Conservation (phyloP, 2,797 vertebrate genomes). For the Valencia hispanica region DNA sequence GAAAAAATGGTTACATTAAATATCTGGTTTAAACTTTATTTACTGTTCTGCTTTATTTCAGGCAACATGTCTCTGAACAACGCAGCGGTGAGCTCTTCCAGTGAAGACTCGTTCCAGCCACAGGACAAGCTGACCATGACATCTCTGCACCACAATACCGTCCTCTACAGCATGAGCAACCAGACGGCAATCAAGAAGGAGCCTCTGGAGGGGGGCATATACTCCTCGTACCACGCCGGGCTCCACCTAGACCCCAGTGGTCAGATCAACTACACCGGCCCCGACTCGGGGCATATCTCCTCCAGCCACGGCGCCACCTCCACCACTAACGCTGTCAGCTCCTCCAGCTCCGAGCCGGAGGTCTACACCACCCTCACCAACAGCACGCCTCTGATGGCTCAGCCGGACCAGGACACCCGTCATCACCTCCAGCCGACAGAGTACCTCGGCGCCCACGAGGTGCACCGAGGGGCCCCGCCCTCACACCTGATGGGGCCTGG, state of each 20-base stretch:
- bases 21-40: slow-evolving; percentile 6
- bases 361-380: slow-evolving; percentile 91
- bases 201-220: slow-evolving; percentile 89
- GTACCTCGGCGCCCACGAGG: slow-evolving; percentile 84
- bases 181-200: slow-evolving; percentile 93
- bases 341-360: slow-evolving; percentile 87
- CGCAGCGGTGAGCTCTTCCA: slow-evolving; percentile 77
- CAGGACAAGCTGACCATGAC: slow-evolving; percentile 92
- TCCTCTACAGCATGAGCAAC: slow-evolving; percentile 91
- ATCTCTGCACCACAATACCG: slow-evolving; percentile 87
- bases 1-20: background rate
- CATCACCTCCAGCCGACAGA: slow-evolving; percentile 84
- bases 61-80: slow-evolving; percentile 87
- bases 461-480: slow-evolving; percentile 65
- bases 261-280: slow-evolving; percentile 89
- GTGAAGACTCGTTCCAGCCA: slow-evolving; percentile 85
- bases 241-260: slow-evolving; percentile 89
- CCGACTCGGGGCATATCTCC: slow-evolving; percentile 75
- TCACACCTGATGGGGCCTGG: slow-evolving; percentile 84
- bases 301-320: slow-evolving; percentile 81
- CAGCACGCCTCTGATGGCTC: slow-evolving; percentile 86
- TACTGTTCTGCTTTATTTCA: slow-evolving; percentile 64
- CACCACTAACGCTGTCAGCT: slow-evolving; percentile 72
- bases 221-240: slow-evolving; percentile 84
- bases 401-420: slow-evolving; percentile 84